phyloP scores from a whole-genome alignment of 2,888 invertebrate genomes.

The Andrena trimmerana region DNA sequence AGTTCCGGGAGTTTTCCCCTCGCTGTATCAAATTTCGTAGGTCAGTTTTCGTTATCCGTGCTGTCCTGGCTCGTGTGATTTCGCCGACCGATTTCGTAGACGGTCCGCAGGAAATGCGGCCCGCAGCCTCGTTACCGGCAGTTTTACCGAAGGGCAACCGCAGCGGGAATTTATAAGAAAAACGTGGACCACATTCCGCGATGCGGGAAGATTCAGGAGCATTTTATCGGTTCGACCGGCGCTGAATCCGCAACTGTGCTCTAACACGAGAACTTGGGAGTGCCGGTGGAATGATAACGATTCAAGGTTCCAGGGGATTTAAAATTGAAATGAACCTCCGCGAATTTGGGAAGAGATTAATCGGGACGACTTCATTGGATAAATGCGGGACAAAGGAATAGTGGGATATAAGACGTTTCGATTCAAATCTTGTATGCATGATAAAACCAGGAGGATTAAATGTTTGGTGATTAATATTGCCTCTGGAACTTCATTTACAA shows the following conservation, averaged over 20 bases:
- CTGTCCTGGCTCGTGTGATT: slow-evolving; percentile 38
- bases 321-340: neutral
- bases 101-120: slow-evolving; percentile 18
- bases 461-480: no score
- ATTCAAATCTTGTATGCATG: no score
- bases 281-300: neutral
- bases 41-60: slow-evolving; percentile 52
- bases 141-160: slow-evolving; percentile 18
- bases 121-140: slow-evolving; percentile 8
- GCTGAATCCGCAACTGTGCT: neutral
- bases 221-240: slow-evolving; percentile 1
- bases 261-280: neutral
- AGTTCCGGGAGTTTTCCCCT: slow-evolving; percentile 29
- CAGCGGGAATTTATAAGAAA: slow-evolving; percentile 22
- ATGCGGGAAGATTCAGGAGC: neutral
- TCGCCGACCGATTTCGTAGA: slow-evolving; percentile 27
- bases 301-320: neutral
- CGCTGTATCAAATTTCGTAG: slow-evolving; percentile 58
- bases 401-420: no score
- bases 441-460: no score
- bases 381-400: neutral
- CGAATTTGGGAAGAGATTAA: neutral
- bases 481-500: no score
- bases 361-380: neutral
- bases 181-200: neutral